Conservation (phyloP, 2,888 invertebrate genomes). For the Pollenia griseotomentosa region DNA sequence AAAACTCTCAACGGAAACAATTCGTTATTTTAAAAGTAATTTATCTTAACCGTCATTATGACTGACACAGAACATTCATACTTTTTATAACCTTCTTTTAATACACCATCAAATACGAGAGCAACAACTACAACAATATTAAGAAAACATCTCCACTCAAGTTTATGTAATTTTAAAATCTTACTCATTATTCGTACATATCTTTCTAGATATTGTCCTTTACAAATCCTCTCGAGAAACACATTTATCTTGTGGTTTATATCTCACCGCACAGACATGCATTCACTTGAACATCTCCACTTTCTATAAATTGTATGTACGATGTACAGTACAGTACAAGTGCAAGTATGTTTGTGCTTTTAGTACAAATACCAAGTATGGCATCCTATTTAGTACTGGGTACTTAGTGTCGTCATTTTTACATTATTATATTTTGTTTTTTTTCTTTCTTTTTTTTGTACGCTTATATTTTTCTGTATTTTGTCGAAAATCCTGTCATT, state of each 20-base stretch:
- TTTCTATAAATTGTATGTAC: background rate
- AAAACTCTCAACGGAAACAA: slow-evolving; percentile 44
- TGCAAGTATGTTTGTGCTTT: slow-evolving; percentile 26
- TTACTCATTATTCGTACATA: slow-evolving; percentile 68
- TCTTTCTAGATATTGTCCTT: slow-evolving; percentile 68
- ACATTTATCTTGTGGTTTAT: slow-evolving; percentile 71
- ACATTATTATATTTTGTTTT: background rate
- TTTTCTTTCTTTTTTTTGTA: background rate
- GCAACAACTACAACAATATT: slow-evolving; percentile 24
- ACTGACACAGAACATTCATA: slow-evolving; percentile 58
- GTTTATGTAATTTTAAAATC: slow-evolving; percentile 71
- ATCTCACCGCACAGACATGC: slow-evolving; percentile 10
- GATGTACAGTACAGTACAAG: background rate
- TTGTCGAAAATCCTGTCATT: slow-evolving; percentile 72
- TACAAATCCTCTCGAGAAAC: slow-evolving; percentile 71
- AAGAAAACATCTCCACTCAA: slow-evolving; percentile 54
- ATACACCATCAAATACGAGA: slow-evolving; percentile 37
- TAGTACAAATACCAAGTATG: slow-evolving; percentile 20
- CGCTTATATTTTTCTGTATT: slow-evolving; percentile 55
- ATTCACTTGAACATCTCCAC: slow-evolving; percentile 23
- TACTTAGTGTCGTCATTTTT: slow-evolving; percentile 38
- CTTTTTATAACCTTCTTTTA: slow-evolving; percentile 49
- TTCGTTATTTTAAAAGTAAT: slow-evolving; percentile 61
- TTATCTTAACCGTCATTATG: slow-evolving; percentile 65
- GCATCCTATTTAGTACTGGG: slow-evolving; percentile 44